phyloP scores from a whole-genome alignment of 2,797 vertebrate species.

The Champsocephalus gunnari region DNA sequence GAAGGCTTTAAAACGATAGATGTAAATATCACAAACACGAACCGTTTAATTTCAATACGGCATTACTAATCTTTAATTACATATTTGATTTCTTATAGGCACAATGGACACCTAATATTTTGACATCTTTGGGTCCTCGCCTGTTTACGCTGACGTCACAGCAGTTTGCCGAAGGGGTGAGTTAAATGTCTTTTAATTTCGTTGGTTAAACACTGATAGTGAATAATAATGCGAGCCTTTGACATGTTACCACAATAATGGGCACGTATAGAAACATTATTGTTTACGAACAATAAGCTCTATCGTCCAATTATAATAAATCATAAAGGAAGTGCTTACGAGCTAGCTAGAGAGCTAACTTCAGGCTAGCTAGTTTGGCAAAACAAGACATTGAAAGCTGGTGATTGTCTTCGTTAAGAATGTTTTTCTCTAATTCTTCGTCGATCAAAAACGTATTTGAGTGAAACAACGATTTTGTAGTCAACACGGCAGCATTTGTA shows the following conservation, averaged over 20 bases:
- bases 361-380: slow-evolving; percentile 40
- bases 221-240: rapidly evolving
- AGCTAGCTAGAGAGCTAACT: slow-evolving; percentile 67
- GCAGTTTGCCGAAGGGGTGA: slow-evolving; percentile 64
- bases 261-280: background rate
- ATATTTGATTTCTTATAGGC: slow-evolving; percentile 37
- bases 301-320: background rate
- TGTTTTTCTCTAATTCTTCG: background rate
- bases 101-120: slow-evolving; percentile 48
- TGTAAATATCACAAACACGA: rapidly evolving
- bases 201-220: slow-evolving; percentile 13
- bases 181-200: slow-evolving; percentile 49
- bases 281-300: background rate
- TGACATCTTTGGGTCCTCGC: slow-evolving; percentile 61
- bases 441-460: rapidly evolving
- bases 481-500: background rate
- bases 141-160: slow-evolving; percentile 77
- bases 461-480: background rate
- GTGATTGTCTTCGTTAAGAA: background rate
- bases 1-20: rapidly evolving
- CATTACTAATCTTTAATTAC: background rate
- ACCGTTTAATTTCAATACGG: rapidly evolving
- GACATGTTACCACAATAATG: rapidly evolving
- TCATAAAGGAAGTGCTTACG: slow-evolving; percentile 53
- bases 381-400: slow-evolving; percentile 23